Evolutionary conservation across 2,888 invertebrate genomes (phyloP), one percentile per base, ranked within the genome.

Genomic region (Cryptosula pallasiana): DNA sequence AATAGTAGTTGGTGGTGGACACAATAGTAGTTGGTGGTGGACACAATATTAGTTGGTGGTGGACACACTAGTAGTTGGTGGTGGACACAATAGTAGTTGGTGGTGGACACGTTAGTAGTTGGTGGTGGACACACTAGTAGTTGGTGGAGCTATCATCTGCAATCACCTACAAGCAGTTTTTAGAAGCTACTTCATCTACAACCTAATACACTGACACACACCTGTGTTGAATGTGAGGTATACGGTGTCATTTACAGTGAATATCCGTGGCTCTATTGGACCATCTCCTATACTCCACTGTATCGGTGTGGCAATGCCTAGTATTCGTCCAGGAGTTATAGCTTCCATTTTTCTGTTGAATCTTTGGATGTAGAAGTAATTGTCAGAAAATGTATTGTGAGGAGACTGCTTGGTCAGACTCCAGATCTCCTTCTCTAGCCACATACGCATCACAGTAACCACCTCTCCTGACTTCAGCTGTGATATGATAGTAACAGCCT

Each of bases 231-330:
- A 78, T 9, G 76, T 74, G 34, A 75, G 69, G 35, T 75, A 75
- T 13, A 78, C 71, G 36, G 73, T 69, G 23, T 73, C 73, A 45
- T 74, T 55, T 55, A 75, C 73, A 27, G 69, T 71, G 70, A 75
- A 74, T 1, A 78, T 71, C 20, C 78, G 55, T 1, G 78, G 78
- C 58, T 78, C 78, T 36, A 77, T 77, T 1, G 78, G 78, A 0
- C 78, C 78, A 25, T 75, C 76, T 16, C 76, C 76, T 13, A 78
- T 74, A 74, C 75, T 76, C 76, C 77, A 78, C 71, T 78, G 77
- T 55, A 77, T 78, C 2, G 76, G 76, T 2, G 74, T 32, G 0
- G 78, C 77, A 2, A 78, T 76, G 5, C 78, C 78, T 27, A 78
- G 71, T 20, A 78, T 75, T 2, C 76, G 73, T 5, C 77, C 78